Base-by-base conservation (phyloP, 2,113 vertebrate genomes). In the Notiomystis cincta region DNA sequence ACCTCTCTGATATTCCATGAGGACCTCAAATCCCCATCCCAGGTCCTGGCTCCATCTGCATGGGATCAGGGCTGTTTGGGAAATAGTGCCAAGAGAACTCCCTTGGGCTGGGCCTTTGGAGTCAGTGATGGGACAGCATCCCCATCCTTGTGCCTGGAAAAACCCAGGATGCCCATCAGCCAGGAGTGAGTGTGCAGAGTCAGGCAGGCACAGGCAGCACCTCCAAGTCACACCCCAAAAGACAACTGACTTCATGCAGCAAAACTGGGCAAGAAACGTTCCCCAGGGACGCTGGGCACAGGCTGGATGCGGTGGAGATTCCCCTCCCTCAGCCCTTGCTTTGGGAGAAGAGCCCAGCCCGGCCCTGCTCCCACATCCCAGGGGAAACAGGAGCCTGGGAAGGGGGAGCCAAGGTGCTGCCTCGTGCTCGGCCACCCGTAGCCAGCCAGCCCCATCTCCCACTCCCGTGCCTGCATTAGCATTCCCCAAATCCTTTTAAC, bases 401-500 rank as follows among this genome's bases (percentile, higher is more conserved):
- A 21, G 25, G 19, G 58, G 45, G 20, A 60, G 89, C 42, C 82
- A 25, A 66, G 83, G 60, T 53, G 51, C 67, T 85, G 62, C 10
- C 4, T n/a, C 30, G 9, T 90, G 86, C 95, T 92, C 57, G 8
- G 89, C 90, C 92, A 94, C 71, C 94, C 73, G 15, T 69, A 44
- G 61, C 94, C 87, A 71, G 65, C 57, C 47, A 13, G 78, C 30
- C 85, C 90, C 6, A 8, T 53, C 93, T 95, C 87, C 94, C 66
- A 40, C 76, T 94, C 92, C 73, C 78, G 50, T 16, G 53, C 33
- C 87, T 90, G 80, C 95, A 96, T 96, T 93, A 97, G 92, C 93
- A 96, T 95, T 97, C 96, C 77, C 95, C 87, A 95, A 95, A 96
- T 94, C 96, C 96, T 96, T 97, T 96, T 95, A 95, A 95, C 70